Conservation (phyloP, 2,888 invertebrate species). For the Drosophila incognita region DNA sequence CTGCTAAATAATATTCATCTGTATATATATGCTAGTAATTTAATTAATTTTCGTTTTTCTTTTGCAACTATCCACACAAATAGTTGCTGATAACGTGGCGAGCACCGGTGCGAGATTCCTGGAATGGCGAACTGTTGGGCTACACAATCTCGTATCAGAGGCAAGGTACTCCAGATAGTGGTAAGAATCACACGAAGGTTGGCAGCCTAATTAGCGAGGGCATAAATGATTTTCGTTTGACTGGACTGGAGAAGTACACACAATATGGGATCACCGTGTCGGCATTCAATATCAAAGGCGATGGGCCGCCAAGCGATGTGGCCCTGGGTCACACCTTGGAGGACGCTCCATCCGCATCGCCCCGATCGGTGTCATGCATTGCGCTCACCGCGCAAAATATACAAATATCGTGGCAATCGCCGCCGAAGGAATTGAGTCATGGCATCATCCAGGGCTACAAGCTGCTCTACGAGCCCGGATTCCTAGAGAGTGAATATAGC, state of each 20-base stretch:
- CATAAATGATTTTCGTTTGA: slow-evolving; percentile 87
- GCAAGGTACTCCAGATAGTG: slow-evolving; percentile 84
- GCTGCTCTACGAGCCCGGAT: slow-evolving; percentile 88
- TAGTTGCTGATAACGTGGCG: slow-evolving; percentile 90
- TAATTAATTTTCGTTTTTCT: not conserved
- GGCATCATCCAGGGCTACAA: slow-evolving; percentile 92
- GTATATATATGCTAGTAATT: not conserved
- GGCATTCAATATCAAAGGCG: slow-evolving; percentile 92
- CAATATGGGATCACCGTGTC: slow-evolving; percentile 92
- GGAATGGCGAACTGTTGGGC: slow-evolving; percentile 91
- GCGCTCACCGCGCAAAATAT: slow-evolving; percentile 90
- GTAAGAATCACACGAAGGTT: slow-evolving; percentile 83
- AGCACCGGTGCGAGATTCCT: slow-evolving; percentile 89
- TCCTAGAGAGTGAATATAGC: slow-evolving; percentile 82
- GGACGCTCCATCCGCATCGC: slow-evolving; percentile 89
- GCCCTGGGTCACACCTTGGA: slow-evolving; percentile 85
- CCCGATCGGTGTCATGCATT: slow-evolving; percentile 88
- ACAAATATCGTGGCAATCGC: slow-evolving; percentile 90
- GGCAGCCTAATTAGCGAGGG: slow-evolving; percentile 85
- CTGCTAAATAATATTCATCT: not conserved
- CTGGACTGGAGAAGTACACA: slow-evolving; percentile 90
- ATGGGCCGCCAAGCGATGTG: slow-evolving; percentile 90
- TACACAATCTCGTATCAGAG: slow-evolving; percentile 88
- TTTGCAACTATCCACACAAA: not conserved
- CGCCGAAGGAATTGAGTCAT: slow-evolving; percentile 88